Evolutionary conservation across 2,888 invertebrate species (phyloP), one percentile per base, ranked within the genome.

Genomic region (Quadroppia sp.): DNA sequence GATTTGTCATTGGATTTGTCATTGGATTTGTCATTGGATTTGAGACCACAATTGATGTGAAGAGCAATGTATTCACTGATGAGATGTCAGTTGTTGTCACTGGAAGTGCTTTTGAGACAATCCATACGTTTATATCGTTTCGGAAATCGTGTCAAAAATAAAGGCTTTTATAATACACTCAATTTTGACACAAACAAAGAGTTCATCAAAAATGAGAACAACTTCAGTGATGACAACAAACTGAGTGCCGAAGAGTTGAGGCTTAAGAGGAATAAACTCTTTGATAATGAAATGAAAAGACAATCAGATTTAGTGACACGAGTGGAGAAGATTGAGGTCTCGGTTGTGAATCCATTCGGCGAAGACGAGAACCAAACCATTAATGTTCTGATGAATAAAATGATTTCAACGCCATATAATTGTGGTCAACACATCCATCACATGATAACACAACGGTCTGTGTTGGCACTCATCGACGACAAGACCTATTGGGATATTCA

Each of bases 401-500:
- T 88, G 77, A 83, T 97, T 11, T 97, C 97, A 0, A 96, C 97
- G 0, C 97, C 97, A 0, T 89, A 87, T 80, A 90, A 97, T 81
- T 95, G 95, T 83, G 92, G 95, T 1, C 89, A 87, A 85, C 94
- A 94, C 84, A 83, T 94, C 72, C 86, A 87, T 61, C 90, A 92
- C 81, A 86, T 87, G 80, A 85, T 90, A 53, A 83, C 85, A 74
- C 86, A 89, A 1, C 85, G 86, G 74, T 88, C 91, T 70, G 93
- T 89, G 0, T 81, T 97, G 30, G 96, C 95, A 0, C 81, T 91
- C 36, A 84, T 97, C 0, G 75, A 76, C 61, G 74, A 77, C 59
- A 89, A 89, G 1, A 85, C 88, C 72, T 84, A 90, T 13, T 97
- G 96, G 96, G 96, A 97, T 81, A 91, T 98, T 90, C 92, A 95